A percentile compares a stretch with the other conserved stretches of the same genome.
These are phyloP conservation scores for Strix uralensis DNA, from an alignment of 2,113 vertebrate species.

Conservation along the genomic window DNA sequence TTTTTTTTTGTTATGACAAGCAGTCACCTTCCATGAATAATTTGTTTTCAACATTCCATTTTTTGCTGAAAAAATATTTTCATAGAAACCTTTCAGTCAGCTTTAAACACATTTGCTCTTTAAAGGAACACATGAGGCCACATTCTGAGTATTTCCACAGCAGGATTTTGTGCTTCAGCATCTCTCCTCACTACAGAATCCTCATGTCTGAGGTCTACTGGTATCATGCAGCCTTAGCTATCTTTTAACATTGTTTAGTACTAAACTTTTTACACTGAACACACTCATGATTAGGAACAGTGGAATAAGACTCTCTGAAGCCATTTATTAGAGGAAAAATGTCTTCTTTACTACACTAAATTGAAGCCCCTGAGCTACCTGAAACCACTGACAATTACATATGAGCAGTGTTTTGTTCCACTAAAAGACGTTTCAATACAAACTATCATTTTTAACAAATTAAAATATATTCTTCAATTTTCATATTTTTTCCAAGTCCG, in stretches of 20 bases:
- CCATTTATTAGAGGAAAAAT: neutral
- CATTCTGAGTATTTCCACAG: neutral
- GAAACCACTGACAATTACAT: neutral
- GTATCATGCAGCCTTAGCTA: neutral
- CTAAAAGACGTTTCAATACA: neutral
- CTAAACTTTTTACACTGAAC: neutral
- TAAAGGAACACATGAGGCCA: neutral
- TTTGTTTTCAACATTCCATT: neutral
- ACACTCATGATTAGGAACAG: neutral
- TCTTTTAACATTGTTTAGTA: neutral
- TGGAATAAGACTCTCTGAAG: neutral
- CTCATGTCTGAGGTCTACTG: neutral
- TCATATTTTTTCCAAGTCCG: neutral
- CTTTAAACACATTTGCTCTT: neutral
- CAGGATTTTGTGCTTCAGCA: neutral
- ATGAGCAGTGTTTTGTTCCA: neutral
- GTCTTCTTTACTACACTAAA: neutral
- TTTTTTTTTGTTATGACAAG: neutral
- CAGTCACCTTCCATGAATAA: neutral
- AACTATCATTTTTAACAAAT: neutral
- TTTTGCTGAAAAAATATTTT: neutral
- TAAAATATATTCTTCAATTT: neutral
- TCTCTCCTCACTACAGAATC: neutral
- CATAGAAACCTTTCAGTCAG: neutral
- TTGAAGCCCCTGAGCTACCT: neutral